Base-by-base conservation (phyloP, 2,113 vertebrate genomes). In the Corythornis cristatus region DNA sequence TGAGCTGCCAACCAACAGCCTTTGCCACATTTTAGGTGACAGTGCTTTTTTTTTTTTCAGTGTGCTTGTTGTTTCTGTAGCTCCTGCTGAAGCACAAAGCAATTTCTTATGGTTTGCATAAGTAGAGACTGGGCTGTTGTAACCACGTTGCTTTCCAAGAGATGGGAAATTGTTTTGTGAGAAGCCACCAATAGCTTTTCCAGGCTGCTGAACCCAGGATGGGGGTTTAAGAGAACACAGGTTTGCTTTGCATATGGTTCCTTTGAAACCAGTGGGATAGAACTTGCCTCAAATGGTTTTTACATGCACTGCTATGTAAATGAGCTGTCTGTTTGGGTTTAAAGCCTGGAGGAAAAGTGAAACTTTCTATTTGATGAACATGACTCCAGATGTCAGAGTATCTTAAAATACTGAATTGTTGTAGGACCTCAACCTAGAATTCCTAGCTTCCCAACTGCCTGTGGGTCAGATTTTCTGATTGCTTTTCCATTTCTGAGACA, bases 41-140 rank as follows among this genome's bases (percentile, higher is more conserved):
- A 87, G 74, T 33, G 51, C 31, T 60, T 57, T 71, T 83, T 37
- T 7, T 33, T 2, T 87, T 84, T 37, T 1, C 67, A 89, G 11
- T 21, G 23, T 62, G 75, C 7, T 43, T 83, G 71, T 28, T 86
- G 43, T 82, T 91, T 91, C 90, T 88, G 79, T 66, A 35, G 78
- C 22, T 89, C 93, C 82, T 66, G 3, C 42, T 70, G 75, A 42
- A 85, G 46, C 54, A 68, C 25, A 11, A 42, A 80, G 3, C 45
- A 58, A 5, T 83, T 85, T 72, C 53, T 71, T 75, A 48, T 3
- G 20, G 12, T 48, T 61, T 70, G 11, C 46, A 46, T 70, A 65
- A 87, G 61, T 0, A 50, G 48, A 71, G 23, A 31, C 23, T 16
- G 46, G 31, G 72, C 31, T 75, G 8, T 56, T 88, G 42, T 62